Percentiles rank a stretch among this genome's conserved stretches.
Evolutionary conservation across 2,888 invertebrate genomes (phyloP).

Genomic region (Brachylomia viminalis): DNA sequence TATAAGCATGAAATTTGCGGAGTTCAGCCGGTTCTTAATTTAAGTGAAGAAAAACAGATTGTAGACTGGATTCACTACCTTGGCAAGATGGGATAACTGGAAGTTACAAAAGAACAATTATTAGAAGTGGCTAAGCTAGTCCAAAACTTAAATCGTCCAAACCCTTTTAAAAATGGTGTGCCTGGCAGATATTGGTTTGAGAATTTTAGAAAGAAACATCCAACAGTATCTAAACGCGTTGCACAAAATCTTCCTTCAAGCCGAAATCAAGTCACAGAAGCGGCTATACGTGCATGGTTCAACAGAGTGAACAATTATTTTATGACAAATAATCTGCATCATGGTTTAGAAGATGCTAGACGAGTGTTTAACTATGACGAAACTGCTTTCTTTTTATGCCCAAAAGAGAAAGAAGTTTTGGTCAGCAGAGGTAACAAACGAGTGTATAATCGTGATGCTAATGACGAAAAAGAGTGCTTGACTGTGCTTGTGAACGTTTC

Average conservation of each 20-base stretch:
- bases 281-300: not conserved
- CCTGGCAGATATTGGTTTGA: constrained; percentile 5
- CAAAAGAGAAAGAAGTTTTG: constrained; percentile 8
- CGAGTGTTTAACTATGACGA: constrained; percentile 4
- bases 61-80: constrained; percentile 2
- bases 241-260: constrained; percentile 11
- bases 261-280: constrained; percentile 16
- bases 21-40: not conserved
- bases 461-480: constrained; percentile 13
- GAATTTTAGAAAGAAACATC: not conserved
- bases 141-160: not conserved
- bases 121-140: not conserved
- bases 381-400: constrained; percentile 11
- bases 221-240: constrained; percentile 3
- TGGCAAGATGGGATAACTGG: not conserved
- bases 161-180: not conserved
- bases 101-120: constrained; percentile 16
- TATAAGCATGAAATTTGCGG: not conserved
- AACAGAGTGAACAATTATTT: constrained; percentile 3
- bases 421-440: constrained; percentile 2
- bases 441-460: constrained; percentile 6
- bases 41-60: constrained; percentile 2
- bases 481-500: constrained; percentile 4
- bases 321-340: not conserved
- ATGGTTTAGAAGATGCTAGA: not conserved